Evolutionary conservation across 2,888 invertebrate species (phyloP).

Genomic region (Acleris cristana): DNA sequence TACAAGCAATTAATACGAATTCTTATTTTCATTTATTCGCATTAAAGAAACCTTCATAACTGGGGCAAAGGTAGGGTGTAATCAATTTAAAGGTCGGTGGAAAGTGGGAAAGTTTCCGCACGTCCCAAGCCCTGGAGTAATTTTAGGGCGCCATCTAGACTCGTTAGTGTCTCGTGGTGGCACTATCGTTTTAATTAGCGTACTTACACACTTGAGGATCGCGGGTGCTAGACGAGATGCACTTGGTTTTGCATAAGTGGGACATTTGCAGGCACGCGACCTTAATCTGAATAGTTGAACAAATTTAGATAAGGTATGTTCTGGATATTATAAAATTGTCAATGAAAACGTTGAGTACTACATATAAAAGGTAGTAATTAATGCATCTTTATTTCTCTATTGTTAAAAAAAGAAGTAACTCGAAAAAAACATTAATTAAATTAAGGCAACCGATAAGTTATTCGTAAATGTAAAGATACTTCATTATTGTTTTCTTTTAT

Average conservation of each 20-base stretch:
- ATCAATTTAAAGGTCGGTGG: conserved; percentile 50
- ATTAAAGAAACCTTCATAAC: conserved; percentile 48
- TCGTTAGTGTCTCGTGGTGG: not conserved
- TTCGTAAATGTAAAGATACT: too few species aligned
- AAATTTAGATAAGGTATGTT: too few species aligned
- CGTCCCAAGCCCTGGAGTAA: conserved; percentile 9
- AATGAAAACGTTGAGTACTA: too few species aligned
- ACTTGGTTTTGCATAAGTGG: conserved; percentile 18
- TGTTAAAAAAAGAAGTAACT: too few species aligned
- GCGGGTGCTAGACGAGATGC: conserved; percentile 12
- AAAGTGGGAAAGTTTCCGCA: conserved; percentile 33
- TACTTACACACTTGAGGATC: conserved; percentile 24
- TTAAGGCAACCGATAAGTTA: too few species aligned
- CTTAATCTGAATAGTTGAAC: too few species aligned
- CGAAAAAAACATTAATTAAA: too few species aligned
- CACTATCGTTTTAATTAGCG: conserved; percentile 1
- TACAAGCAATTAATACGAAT: conserved; percentile 43
- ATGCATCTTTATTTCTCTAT: too few species aligned
- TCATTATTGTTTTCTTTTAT: too few species aligned
- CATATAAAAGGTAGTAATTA: too few species aligned
- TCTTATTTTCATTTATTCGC: conserved; percentile 46
- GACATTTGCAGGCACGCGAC: too few species aligned
- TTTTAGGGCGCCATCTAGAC: not conserved
- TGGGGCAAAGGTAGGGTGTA: conserved; percentile 44
- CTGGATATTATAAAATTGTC: too few species aligned